phyloP scores from a whole-genome alignment of 2,113 vertebrate genomes.

The Psittacula cyanocephala region DNA sequence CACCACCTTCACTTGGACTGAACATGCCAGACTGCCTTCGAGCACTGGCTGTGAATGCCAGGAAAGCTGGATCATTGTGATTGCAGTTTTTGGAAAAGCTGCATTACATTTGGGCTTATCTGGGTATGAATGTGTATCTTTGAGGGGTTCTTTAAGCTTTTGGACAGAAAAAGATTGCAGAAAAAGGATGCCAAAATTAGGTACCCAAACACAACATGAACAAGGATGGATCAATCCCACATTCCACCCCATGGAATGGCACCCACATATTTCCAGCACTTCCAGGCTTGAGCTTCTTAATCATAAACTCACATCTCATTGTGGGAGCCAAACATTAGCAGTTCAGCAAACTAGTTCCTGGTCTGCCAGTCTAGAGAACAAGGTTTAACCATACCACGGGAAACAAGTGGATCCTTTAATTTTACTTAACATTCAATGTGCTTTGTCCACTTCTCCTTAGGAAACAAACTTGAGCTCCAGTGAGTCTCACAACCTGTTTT shows the following conservation, averaged over 20 bases:
- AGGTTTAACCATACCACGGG: not conserved
- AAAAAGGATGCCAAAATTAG: not conserved
- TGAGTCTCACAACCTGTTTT: not conserved
- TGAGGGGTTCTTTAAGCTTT: not conserved
- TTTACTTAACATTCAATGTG: not conserved
- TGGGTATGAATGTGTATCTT: not conserved
- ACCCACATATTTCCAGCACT: not conserved
- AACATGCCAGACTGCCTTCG: conserved; percentile 44
- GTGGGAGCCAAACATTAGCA: not conserved
- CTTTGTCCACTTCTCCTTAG: not conserved
- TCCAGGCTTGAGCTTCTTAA: conserved; percentile 7
- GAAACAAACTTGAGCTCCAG: not conserved
- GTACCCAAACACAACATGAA: not conserved
- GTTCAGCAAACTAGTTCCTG: not conserved
- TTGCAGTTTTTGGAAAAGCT: not conserved
- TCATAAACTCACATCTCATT: not conserved
- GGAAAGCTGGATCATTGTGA: not conserved
- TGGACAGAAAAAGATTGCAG: not conserved
- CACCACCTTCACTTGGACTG: conserved; percentile 23
- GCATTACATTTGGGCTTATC: not conserved
- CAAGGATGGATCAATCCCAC: not conserved
- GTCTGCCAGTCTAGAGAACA: not conserved
- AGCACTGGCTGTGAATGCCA: conserved; percentile 32
- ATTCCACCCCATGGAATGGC: not conserved
- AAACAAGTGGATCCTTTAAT: not conserved